Evolutionary conservation across 2,113 vertebrate genomes (phyloP).

Genomic region (human (Homo sapiens)): DNA sequence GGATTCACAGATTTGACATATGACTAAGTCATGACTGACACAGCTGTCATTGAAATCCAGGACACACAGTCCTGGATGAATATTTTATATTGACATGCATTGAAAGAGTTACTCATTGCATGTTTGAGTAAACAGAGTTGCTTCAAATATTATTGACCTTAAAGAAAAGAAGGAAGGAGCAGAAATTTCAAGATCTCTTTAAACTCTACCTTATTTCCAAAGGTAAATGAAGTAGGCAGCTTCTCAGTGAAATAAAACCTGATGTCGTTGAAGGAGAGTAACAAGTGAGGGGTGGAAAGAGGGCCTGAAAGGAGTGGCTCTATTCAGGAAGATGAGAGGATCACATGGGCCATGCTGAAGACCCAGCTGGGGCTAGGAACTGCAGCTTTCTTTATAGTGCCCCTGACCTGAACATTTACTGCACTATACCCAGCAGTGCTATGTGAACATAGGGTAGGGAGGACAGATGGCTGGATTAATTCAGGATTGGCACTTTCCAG

Average conservation of each 20-base stretch:
- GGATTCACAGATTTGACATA: constrained; percentile 30
- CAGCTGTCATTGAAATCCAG: constrained; percentile 62
- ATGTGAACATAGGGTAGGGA: neutral
- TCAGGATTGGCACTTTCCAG: neutral
- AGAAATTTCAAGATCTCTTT: constrained; percentile 55
- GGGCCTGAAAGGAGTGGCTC: neutral
- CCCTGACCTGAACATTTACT: neutral
- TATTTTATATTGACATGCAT: neutral
- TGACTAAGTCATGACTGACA: constrained; percentile 36
- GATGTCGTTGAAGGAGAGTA: neutral
- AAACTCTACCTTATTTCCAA: neutral
- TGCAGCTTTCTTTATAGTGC: neutral
- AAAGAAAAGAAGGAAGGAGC: neutral
- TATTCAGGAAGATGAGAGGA: neutral
- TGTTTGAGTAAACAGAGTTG: constrained; percentile 31
- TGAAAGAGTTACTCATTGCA: constrained; percentile 31
- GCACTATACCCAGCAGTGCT: neutral
- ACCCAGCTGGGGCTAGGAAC: neutral
- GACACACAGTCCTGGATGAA: constrained; percentile 38
- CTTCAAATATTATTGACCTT: neutral
- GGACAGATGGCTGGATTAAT: constrained; percentile 16
- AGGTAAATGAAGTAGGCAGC: neutral
- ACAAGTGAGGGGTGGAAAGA: neutral
- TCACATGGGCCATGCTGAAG: neutral
- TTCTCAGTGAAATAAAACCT: neutral